These are phyloP conservation scores for Acrossocheilus wenchowensis DNA, from an alignment of 2,797 vertebrate species.

Conservation along the genomic window DNA sequence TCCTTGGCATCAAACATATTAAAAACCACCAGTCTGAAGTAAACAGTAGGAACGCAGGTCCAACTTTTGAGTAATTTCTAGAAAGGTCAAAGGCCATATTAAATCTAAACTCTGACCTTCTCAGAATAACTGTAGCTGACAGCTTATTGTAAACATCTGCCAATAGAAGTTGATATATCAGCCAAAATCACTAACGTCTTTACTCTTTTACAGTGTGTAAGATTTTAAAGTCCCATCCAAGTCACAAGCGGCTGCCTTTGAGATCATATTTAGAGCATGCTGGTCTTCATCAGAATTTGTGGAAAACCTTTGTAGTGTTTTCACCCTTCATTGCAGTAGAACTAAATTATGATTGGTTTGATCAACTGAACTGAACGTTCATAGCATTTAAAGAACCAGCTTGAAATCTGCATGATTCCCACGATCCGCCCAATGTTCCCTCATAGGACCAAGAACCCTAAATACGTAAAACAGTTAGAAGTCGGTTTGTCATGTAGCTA, in stretches of 20 bases:
- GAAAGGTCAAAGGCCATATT: constrained; percentile 18
- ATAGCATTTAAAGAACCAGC: constrained; percentile 14
- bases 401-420: constrained; percentile 62
- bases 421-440: constrained; percentile 56
- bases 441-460: constrained; percentile 52
- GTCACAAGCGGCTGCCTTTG: constrained; percentile 20
- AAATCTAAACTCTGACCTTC: constrained; percentile 36
- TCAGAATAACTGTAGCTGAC: constrained; percentile 35
- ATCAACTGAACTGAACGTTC: constrained; percentile 25
- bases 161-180: constrained; percentile 9
- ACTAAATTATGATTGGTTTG: constrained; percentile 50
- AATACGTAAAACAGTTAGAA: constrained; percentile 73
- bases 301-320: constrained; percentile 16
- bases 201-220: constrained; percentile 54
- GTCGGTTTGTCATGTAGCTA: constrained; percentile 71
- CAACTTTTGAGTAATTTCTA: neutral
- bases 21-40: too few species aligned
- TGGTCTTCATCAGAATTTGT: constrained; percentile 37
- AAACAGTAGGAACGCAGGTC: neutral
- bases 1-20: too few species aligned
- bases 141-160: constrained; percentile 15
- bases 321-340: constrained; percentile 2
- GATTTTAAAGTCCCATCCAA: constrained; percentile 46
- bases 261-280: constrained; percentile 26
- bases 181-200: constrained; percentile 43